A percentile compares a stretch with the other conserved stretches of the same genome.
phyloP scores from a whole-genome alignment of 2,888 invertebrate species.

The Tinea pellionella region DNA sequence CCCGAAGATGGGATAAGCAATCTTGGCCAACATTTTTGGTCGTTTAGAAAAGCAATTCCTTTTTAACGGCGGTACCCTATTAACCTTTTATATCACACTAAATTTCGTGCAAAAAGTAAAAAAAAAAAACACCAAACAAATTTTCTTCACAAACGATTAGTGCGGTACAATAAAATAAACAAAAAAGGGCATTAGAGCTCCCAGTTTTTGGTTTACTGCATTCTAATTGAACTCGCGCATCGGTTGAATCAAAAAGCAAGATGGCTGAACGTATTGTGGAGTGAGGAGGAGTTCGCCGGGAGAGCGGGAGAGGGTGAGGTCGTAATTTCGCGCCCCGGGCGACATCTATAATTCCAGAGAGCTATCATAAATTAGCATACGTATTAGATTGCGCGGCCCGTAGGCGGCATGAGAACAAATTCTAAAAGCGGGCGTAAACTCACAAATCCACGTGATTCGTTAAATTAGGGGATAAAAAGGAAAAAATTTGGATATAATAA shows the following conservation, averaged over 20 bases:
- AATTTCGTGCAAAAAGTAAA: neutral
- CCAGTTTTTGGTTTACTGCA: conserved; percentile 21
- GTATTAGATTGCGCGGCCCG: conserved; percentile 53
- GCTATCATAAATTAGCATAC: conserved; percentile 66
- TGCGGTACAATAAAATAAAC: conserved; percentile 6
- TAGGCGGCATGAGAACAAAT: conserved; percentile 32
- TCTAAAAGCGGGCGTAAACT: conserved; percentile 42
- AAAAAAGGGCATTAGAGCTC: conserved; percentile 28
- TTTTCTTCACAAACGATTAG: conserved; percentile 5
- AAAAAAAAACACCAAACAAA: neutral
- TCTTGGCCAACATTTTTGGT: neutral
- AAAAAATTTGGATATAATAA: conserved; percentile 16
- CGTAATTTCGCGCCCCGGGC: conserved; percentile 52
- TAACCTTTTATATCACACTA: conserved; percentile 3
- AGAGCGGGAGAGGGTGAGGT: conserved; percentile 28
- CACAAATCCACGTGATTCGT: conserved; percentile 28
- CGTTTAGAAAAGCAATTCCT: neutral
- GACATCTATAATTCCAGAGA: conserved; percentile 63
- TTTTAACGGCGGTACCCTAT: neutral
- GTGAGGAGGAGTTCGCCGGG: conserved; percentile 19
- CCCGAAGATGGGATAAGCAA: neutral
- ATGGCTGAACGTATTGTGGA: conserved; percentile 38
- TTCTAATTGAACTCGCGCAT: conserved; percentile 36
- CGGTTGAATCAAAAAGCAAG: conserved; percentile 44
- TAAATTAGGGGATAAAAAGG: conserved; percentile 28